Conservation (phyloP, 2,888 invertebrate genomes). For the Diploptera punctata region DNA sequence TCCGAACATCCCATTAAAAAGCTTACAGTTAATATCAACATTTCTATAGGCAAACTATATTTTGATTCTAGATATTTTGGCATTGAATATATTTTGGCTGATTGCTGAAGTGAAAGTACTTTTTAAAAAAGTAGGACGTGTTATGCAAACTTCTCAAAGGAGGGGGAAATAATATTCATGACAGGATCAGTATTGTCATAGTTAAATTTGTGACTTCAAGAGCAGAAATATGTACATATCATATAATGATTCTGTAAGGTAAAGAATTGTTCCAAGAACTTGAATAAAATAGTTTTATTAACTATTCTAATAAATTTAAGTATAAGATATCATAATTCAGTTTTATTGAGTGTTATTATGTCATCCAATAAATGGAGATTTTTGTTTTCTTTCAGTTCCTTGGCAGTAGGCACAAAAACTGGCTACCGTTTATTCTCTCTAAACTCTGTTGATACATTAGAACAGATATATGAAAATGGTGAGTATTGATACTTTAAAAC, state of each 20-base stretch:
- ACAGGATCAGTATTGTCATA: background rate
- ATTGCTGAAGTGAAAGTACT: conserved; percentile 39
- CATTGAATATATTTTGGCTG: background rate
- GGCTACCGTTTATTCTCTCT: conserved; percentile 92
- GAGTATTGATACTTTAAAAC: too few species aligned
- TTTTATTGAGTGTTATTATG: conserved; percentile 27
- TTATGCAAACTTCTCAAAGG: conserved; percentile 39
- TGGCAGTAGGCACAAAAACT: conserved; percentile 90
- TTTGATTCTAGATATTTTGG: background rate
- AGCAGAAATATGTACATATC: conserved; percentile 13
- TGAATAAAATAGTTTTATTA: too few species aligned
- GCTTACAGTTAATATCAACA: background rate
- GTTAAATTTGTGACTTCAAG: background rate
- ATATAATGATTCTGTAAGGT: conserved; percentile 17
- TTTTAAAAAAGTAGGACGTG: conserved; percentile 37
- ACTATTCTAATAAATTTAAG: too few species aligned
- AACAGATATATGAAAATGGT: conserved; percentile 89
- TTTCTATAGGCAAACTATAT: too few species aligned
- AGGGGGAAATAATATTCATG: conserved; percentile 19
- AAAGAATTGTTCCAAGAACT: too few species aligned
- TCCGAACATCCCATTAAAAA: too few species aligned
- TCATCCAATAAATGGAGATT: conserved; percentile 36
- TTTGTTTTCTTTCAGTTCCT: conserved; percentile 67
- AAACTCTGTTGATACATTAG: conserved; percentile 81
- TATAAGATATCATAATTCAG: too few species aligned